Percentiles rank a stretch among this genome's conserved stretches.
These are phyloP conservation scores for Cyaniris semiargus DNA, from an alignment of 2,888 invertebrate genomes.

Conservation along the genomic window DNA sequence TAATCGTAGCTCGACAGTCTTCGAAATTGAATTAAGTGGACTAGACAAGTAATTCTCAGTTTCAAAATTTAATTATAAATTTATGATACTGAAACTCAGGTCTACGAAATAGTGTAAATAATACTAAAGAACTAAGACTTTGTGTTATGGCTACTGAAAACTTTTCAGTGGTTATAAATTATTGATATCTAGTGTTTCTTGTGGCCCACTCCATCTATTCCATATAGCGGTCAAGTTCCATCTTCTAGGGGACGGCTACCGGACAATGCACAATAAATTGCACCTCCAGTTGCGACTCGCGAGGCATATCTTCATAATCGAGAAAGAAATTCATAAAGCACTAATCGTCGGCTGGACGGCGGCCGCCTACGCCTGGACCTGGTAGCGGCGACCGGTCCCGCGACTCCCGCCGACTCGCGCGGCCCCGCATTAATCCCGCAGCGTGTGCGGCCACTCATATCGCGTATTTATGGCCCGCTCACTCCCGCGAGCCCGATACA, in stretches of 20 bases:
- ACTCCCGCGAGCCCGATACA: conserved; percentile 63
- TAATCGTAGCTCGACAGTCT: neutral
- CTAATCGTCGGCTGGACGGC: conserved; percentile 44
- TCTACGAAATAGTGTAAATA: neutral
- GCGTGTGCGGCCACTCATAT: conserved; percentile 73
- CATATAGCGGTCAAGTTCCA: neutral
- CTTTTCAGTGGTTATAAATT: neutral
- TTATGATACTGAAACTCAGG: neutral
- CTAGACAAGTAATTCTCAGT: neutral
- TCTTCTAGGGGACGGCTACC: neutral
- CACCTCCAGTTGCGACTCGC: conserved; percentile 24
- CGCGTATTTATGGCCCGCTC: conserved; percentile 69
- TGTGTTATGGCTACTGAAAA: neutral
- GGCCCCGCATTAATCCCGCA: conserved; percentile 67
- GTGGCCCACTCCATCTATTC: neutral
- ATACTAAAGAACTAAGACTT: neutral
- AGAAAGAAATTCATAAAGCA: conserved; percentile 35
- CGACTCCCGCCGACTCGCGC: conserved; percentile 58
- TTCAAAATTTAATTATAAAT: neutral
- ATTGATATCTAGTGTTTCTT: neutral
- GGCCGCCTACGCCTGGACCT: conserved; percentile 58
- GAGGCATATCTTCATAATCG: conserved; percentile 31
- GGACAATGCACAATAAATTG: conserved; percentile 21
- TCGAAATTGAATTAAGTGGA: neutral
- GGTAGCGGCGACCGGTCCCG: conserved; percentile 53